Evolutionary conservation across 2,888 invertebrate genomes (phyloP).

Genomic region (Tanaodytes sp.): DNA sequence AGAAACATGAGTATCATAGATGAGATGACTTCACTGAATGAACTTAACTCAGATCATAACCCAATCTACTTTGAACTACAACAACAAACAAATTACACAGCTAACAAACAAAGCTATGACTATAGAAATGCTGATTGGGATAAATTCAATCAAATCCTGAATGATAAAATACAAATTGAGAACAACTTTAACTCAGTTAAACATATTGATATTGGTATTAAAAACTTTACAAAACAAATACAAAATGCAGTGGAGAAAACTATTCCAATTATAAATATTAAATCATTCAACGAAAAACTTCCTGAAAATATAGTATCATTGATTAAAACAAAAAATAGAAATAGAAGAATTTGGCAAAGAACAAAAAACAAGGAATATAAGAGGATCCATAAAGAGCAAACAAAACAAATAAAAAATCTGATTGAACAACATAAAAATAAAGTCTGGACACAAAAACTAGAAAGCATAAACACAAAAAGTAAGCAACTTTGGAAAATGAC

Average conservation of each 20-base stretch:
- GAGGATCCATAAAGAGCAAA: neutral
- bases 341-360: neutral
- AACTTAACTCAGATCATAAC: no score
- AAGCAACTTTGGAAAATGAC: neutral
- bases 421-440: neutral
- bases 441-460: neutral
- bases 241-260: neutral
- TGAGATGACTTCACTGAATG: no score
- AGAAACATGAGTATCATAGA: no score
- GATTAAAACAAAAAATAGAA: neutral
- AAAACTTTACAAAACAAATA: neutral
- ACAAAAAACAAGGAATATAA: neutral
- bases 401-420: neutral
- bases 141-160: neutral
- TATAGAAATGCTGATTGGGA: no score
- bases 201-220: neutral
- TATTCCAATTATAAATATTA: neutral
- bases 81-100: no score
- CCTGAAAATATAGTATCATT: neutral
- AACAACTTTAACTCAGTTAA: neutral
- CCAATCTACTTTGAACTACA: no score
- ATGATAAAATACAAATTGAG: neutral
- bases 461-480: neutral
- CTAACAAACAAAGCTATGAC: no score
- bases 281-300: neutral